A percentile compares a stretch with the other conserved stretches of the same genome.
Evolutionary conservation across 2,797 vertebrate species (phyloP).

Genomic region (Strix occidentalis): DNA sequence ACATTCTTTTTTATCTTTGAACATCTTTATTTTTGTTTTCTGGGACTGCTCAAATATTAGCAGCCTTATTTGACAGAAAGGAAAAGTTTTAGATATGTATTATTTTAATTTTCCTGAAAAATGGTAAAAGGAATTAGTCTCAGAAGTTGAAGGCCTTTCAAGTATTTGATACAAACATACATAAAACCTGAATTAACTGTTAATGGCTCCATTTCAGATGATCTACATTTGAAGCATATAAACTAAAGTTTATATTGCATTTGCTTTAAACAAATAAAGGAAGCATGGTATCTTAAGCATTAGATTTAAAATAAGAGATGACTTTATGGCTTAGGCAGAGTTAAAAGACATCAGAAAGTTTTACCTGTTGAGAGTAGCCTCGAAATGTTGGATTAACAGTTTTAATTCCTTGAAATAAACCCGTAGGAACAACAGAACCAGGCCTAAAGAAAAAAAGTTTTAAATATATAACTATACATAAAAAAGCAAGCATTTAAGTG

Average conservation of each 20-base stretch:
- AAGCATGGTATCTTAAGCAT: background rate
- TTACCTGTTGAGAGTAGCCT: conserved; percentile 97
- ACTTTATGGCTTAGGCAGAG: background rate
- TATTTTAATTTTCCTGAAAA: background rate
- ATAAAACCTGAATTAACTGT: background rate
- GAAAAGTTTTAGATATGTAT: background rate
- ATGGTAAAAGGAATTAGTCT: background rate
- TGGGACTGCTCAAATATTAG: background rate
- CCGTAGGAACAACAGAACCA: conserved; percentile 95
- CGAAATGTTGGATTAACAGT: conserved; percentile 95
- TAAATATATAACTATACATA: background rate
- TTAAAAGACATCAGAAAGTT: background rate
- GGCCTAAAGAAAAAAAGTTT: conserved; percentile 78
- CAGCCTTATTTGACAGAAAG: background rate
- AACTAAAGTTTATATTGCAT: background rate
- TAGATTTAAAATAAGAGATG: background rate
- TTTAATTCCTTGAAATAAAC: conserved; percentile 98
- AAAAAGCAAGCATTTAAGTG: background rate
- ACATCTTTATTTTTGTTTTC: background rate
- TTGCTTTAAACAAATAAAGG: background rate
- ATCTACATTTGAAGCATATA: background rate
- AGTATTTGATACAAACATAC: background rate
- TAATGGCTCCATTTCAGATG: background rate
- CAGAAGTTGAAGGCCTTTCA: background rate
- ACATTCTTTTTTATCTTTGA: background rate